Base-by-base conservation (phyloP, 2,888 invertebrate species). In the Sphaerophoria taeniata region DNA sequence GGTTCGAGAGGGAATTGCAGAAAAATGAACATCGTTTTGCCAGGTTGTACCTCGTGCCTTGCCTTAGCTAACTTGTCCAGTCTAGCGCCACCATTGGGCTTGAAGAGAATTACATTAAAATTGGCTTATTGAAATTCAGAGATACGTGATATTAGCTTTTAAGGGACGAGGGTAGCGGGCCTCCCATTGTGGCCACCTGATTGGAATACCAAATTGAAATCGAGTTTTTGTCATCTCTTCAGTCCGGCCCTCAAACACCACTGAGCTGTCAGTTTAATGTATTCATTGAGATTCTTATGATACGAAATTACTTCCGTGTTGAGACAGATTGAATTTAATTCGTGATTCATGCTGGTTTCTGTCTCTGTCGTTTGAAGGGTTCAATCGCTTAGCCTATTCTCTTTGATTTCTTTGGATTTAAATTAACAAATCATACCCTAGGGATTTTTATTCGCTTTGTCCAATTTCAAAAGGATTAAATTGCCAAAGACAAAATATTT, bases 81-180 rank as follows among this genome's bases (percentile, higher is more conserved):
- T 36, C 12, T 2, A 47, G 56, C 16, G 6, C 14, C 9, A 6
- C 47, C n/a, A 0, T 9, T 47, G 43, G 55, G 60, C 9, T 5
- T 39, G 65, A 63, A 67, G 63, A 49, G 76, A 76, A 80, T 69
- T 73, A 85, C 81, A 76, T 81, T 80, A 73, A 75, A 85, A 85
- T 81, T 85, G 85, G 81, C 85, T 81, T 85, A 85, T 85, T 85
- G 85, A 85, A 85, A 85, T 81, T 72, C 58, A 73, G 58, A 81
- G 81, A 70, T 77, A 85, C 85, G 81, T 85, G 85, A 77, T 81
- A 81, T 85, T 81, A 65, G 76, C 56, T 81, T 72, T 72, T 51
- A 71, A 43, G 47, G 65, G 71, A 53, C 45, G 74, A 43, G 31
- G 24, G 24, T 24, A 12, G 73, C n/a, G 7, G 43, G 72, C 24